Conservation (phyloP, 2,888 invertebrate genomes). For the Lepetodrilus schrolli region DNA sequence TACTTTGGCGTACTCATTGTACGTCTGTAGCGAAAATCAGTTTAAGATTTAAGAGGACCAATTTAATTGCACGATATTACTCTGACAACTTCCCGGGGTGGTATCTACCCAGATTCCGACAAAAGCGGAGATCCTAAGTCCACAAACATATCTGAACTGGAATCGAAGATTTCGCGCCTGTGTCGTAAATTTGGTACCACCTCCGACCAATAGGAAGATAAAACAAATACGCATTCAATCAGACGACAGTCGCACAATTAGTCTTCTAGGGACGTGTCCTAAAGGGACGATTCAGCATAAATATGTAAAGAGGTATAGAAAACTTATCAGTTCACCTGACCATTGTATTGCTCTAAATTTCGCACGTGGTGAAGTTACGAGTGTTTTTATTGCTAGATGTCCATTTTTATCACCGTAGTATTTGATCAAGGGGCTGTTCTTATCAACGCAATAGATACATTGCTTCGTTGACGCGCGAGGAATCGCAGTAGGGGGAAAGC, state of each 20-base stretch:
- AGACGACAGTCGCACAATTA: constrained; percentile 21
- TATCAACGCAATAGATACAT: constrained; percentile 6
- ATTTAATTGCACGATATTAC: constrained; percentile 14
- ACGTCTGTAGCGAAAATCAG: neutral
- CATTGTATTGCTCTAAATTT: constrained; percentile 13
- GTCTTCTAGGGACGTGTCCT: neutral
- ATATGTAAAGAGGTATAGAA: constrained; percentile 17
- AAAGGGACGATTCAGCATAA: neutral
- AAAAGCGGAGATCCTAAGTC: constrained; percentile 1
- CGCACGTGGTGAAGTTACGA: constrained; percentile 22
- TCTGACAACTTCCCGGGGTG: constrained; percentile 1
- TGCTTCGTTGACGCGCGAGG: neutral
- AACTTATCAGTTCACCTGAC: constrained; percentile 4
- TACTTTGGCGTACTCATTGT: constrained; percentile 5
- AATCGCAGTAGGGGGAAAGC: constrained; percentile 8
- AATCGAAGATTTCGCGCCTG: neutral
- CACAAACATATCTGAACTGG: neutral
- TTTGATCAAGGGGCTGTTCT: neutral
- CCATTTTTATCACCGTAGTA: neutral
- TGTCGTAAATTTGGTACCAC: neutral
- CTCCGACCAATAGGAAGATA: neutral
- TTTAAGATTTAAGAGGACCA: constrained; percentile 11
- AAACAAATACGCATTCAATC: neutral
- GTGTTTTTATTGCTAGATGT: neutral
- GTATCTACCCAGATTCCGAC: neutral